These are phyloP conservation scores for Lymantria dispar DNA, from an alignment of 2,888 invertebrate genomes.

Conservation along the genomic window DNA sequence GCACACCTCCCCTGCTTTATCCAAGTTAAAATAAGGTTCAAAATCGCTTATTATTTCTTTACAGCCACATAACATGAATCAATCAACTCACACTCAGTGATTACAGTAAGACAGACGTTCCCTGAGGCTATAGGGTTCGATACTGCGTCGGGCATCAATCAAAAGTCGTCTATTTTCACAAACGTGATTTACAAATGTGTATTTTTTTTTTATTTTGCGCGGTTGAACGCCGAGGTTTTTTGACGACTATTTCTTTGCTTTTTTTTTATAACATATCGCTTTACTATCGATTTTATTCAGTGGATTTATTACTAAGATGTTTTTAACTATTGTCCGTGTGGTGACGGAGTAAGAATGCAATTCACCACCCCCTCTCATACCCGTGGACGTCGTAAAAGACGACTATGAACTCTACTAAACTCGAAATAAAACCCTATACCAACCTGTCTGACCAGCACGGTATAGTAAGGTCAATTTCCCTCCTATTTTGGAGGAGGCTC, in stretches of 20 bases:
- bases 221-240: conserved; percentile 14
- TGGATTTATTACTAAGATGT: too few species aligned
- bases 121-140: conserved; percentile 45
- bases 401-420: too few species aligned
- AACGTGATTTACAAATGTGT: conserved; percentile 34
- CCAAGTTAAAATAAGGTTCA: conserved; percentile 7
- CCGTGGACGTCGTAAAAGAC: too few species aligned
- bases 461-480: too few species aligned
- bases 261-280: not conserved
- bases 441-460: too few species aligned
- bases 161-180: conserved; percentile 55
- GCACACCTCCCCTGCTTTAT: not conserved
- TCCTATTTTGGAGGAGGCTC: too few species aligned
- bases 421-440: too few species aligned
- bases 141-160: conserved; percentile 59
- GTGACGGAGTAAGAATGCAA: too few species aligned
- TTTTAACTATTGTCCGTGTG: too few species aligned
- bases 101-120: conserved; percentile 40
- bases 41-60: conserved; percentile 2
- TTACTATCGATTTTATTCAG: too few species aligned
- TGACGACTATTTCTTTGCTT: conserved; percentile 20
- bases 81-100: conserved; percentile 42
- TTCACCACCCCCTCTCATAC: too few species aligned
- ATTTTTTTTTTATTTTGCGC: conserved; percentile 13
- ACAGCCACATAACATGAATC: conserved; percentile 32